Evolutionary conservation across 1,140 invertebrate genomes (phyloP), one percentile per base, ranked within the genome.

Genomic region (Drosophila serrata): DNA sequence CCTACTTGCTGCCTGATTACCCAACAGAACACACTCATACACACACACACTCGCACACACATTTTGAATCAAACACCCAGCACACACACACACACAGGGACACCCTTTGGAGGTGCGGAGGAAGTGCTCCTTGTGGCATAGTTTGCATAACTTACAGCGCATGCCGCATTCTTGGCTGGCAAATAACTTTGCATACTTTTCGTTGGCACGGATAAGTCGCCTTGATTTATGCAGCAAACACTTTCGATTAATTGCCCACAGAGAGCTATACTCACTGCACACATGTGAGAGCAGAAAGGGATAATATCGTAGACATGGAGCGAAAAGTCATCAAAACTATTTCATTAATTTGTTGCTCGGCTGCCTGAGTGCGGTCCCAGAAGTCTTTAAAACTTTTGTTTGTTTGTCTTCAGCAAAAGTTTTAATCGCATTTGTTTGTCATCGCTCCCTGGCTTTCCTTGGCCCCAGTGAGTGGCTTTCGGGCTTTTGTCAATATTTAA

Each of bases 1-100:
- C 81, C 82, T 86, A 85, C 67, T 86, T 86, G 82, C 74, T 68
- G 82, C 82, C 82, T 85, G 82, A 85, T 85, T 86, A 85, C 82
- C 82, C 82, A 80, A 31, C 58, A 63, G 39, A 65, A 48, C 49
- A 68, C 60, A 43, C 27, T 59, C 40, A 58, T 13, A 40, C 37
- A 42, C 24, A 29, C 22, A 49, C n/a, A n/a, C n/a, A n/a, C 27
- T 22, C 8, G n/a, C 17, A 40, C 37, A 42, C 24, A 29, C 22
- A 49, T 49, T 29, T 5, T 13, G 17, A 24, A 55, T 55, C 51
- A 37, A 37, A 55, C 51, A 55, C 49, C 31, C 49, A 19, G 6
- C 19, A 48, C 48, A 58, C 42, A 49, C 19, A 53, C 43, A 58
- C 37, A 49, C 43, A 49, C 29, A 49, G n/a, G n/a, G n/a, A 46